Conservation (phyloP, 2,888 invertebrate species). For the Campopleginae sp. region DNA sequence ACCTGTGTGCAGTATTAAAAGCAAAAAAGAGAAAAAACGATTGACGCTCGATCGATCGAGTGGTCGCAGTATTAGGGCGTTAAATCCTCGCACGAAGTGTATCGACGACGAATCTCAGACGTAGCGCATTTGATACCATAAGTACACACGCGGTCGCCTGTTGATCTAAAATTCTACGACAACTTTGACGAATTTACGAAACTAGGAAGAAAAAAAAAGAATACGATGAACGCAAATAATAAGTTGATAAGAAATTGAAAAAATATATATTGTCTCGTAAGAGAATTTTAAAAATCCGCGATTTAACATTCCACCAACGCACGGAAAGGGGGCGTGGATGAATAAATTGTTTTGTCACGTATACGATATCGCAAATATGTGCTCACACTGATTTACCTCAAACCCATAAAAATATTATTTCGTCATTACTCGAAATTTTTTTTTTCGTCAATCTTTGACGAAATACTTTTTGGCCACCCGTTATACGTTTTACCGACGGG, state of each 20-base stretch:
- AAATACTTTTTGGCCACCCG: slow-evolving; percentile 42
- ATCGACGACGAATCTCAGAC: slow-evolving; percentile 54
- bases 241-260: not conserved
- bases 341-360: slow-evolving; percentile 68
- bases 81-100: slow-evolving; percentile 53
- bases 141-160: slow-evolving; percentile 68
- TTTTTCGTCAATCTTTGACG: not conserved
- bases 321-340: slow-evolving; percentile 70
- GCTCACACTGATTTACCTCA: slow-evolving; percentile 17
- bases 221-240: slow-evolving; percentile 28
- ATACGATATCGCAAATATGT: slow-evolving; percentile 36
- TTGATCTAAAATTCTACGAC: slow-evolving; percentile 67
- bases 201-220: slow-evolving; percentile 28
- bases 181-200: slow-evolving; percentile 64
- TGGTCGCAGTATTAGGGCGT: slow-evolving; percentile 62
- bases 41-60: slow-evolving; percentile 57
- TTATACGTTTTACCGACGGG: slow-evolving; percentile 21
- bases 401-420: not conserved
- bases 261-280: not conserved
- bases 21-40: slow-evolving; percentile 19
- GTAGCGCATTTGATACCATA: slow-evolving; percentile 73
- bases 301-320: slow-evolving; percentile 76
- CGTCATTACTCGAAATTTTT: not conserved
- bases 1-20: slow-evolving; percentile 62
- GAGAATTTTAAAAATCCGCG: slow-evolving; percentile 27